Conservation (phyloP, 1,140 invertebrate species). For the Hyles vespertilio region DNA sequence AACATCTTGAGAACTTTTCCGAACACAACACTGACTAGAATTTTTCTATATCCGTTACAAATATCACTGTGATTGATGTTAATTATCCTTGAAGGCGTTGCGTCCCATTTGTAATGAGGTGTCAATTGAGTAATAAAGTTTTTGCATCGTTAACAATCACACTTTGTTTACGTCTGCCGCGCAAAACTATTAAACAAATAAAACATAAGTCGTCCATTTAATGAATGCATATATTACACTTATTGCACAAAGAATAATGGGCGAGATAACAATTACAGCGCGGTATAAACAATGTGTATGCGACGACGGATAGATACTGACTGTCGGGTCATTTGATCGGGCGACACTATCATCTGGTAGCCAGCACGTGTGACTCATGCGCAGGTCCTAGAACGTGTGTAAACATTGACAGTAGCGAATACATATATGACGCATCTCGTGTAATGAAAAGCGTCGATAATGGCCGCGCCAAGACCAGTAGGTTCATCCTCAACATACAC, state of each 20-base stretch:
- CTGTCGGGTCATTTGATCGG: conserved; percentile 38
- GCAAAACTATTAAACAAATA: neutral
- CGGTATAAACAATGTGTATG: conserved; percentile 29
- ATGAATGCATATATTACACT: neutral
- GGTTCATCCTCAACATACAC: neutral
- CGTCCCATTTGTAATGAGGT: conserved; percentile 42
- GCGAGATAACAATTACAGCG: conserved; percentile 11
- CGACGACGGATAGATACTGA: conserved; percentile 33
- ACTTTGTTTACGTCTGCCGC: conserved; percentile 24
- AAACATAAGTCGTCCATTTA: neutral
- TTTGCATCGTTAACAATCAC: conserved; percentile 39
- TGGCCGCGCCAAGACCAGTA: neutral
- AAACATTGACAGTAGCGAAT: conserved; percentile 47
- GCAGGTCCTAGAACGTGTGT: conserved; percentile 51
- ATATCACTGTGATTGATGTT: conserved; percentile 30
- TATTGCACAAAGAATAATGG: neutral
- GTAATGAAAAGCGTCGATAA: too few species aligned
- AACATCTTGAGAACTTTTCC: conserved; percentile 49
- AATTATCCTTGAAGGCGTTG: conserved; percentile 33
- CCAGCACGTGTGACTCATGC: conserved; percentile 49
- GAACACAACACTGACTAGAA: conserved; percentile 63
- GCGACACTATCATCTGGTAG: conserved; percentile 46
- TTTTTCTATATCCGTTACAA: conserved; percentile 26
- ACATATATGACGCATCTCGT: conserved; percentile 51
- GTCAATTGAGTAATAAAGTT: conserved; percentile 34